A percentile compares a stretch with the other conserved stretches of the same genome.
These are phyloP conservation scores for Macrostomum lignano DNA, from an alignment of 1,140 invertebrate species.

Conservation along the genomic window DNA sequence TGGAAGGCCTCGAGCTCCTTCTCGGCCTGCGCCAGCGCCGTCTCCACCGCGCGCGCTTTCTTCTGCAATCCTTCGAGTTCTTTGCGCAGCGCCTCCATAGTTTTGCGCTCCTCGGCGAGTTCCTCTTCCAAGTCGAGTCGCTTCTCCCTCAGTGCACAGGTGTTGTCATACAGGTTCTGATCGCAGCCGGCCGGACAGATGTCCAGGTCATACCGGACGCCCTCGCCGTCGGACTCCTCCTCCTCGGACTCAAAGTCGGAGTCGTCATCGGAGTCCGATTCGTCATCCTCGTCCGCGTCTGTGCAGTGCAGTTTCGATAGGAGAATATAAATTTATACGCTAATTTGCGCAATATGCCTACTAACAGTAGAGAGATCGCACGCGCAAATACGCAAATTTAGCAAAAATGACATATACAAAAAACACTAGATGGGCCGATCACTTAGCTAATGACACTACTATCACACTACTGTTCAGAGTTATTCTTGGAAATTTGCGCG, in stretches of 20 bases:
- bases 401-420: no score
- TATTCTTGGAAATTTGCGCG: no score
- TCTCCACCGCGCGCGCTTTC: constrained; percentile 21
- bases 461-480: no score
- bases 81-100: constrained; percentile 19
- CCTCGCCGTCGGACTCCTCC: constrained; percentile 14
- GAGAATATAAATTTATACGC: constrained; percentile 4
- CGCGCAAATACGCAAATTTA: neutral
- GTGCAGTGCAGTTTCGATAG: constrained; percentile 12
- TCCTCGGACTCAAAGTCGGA: constrained; percentile 2
- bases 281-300: constrained; percentile 26
- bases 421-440: no score
- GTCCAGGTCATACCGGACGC: constrained; percentile 36
- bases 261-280: constrained; percentile 21
- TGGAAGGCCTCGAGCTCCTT: constrained; percentile 29
- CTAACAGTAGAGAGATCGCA: neutral
- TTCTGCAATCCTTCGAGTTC: constrained; percentile 22
- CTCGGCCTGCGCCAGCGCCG: constrained; percentile 17
- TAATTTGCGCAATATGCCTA: neutral
- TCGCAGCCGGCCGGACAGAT: constrained; percentile 45
- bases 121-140: constrained; percentile 13
- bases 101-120: constrained; percentile 24
- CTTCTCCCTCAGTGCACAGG: constrained; percentile 20
- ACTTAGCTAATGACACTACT: no score
- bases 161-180: constrained; percentile 21